Evolutionary conservation across 2,113 vertebrate genomes (phyloP).

Genomic region (Argyrosomus japonicus): DNA sequence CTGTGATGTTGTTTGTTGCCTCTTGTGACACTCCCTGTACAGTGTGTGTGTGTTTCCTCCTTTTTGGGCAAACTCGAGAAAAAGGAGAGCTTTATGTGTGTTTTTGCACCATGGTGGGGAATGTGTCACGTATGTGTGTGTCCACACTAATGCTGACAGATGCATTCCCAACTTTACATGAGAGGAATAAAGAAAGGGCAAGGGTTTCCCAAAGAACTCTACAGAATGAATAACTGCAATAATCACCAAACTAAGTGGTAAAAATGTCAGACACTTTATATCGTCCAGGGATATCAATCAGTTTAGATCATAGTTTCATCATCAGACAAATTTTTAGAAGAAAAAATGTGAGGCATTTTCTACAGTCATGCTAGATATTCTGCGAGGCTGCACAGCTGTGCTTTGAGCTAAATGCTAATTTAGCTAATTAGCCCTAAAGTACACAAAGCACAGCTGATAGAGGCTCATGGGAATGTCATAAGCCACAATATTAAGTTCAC

Average conservation of each 20-base stretch:
- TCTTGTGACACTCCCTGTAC: neutral
- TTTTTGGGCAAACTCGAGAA: neutral
- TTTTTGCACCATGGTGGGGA: constrained; percentile 26
- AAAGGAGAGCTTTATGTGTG: neutral
- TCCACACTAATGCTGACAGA: neutral
- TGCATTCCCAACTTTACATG: neutral
- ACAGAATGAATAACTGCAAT: neutral
- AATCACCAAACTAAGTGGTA: neutral
- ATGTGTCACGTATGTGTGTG: constrained; percentile 32
- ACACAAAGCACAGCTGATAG: neutral
- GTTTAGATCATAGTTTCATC: too few relatives aligned
- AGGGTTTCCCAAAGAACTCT: neutral
- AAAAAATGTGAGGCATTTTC: neutral
- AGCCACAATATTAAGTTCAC: too few relatives aligned
- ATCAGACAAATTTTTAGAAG: too few relatives aligned
- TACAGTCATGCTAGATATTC: neutral
- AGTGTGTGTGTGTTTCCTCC: neutral
- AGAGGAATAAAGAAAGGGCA: neutral
- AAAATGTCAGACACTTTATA: too few relatives aligned
- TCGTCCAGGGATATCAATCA: too few relatives aligned
- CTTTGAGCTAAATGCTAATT: neutral
- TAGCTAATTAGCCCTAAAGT: neutral
- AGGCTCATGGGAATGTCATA: neutral
- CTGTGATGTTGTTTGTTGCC: constrained; percentile 1
- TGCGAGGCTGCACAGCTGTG: neutral